Evolutionary conservation across 2,888 invertebrate genomes (phyloP).

Genomic region (Drosophila tripunctata): DNA sequence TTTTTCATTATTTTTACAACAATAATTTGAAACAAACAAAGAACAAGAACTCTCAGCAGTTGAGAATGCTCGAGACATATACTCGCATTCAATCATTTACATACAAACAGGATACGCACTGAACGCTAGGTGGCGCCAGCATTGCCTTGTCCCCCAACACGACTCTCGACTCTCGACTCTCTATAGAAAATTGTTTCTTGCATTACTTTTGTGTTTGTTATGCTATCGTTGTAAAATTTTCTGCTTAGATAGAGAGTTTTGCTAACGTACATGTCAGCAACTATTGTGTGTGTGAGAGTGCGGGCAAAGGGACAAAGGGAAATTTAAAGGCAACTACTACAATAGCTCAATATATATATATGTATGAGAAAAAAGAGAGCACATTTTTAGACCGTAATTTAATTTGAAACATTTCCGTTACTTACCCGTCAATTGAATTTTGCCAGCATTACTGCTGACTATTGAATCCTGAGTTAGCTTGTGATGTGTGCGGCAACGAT

Average conservation of each 20-base stretch:
- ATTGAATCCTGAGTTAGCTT: constrained; percentile 87
- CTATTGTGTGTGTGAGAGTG: background rate
- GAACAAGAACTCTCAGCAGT: background rate
- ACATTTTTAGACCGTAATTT: no score
- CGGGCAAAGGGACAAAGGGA: background rate
- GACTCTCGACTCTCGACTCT: background rate
- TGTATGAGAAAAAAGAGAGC: no score
- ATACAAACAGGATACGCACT: background rate
- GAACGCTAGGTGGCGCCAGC: constrained; percentile 12
- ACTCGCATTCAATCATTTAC: background rate
- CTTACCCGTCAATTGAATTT: constrained; percentile 86
- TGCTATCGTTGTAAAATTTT: constrained; percentile 9
- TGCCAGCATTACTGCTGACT: constrained; percentile 86
- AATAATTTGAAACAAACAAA: background rate
- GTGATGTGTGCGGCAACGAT: constrained; percentile 87
- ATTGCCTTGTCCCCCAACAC: background rate
- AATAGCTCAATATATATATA: no score
- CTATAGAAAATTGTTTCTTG: constrained; percentile 15
- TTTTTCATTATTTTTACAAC: background rate
- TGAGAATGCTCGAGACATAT: constrained; percentile 2
- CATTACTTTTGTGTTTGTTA: constrained; percentile 15
- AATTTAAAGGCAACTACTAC: background rate
- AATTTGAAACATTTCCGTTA: background rate
- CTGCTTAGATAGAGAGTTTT: constrained; percentile 10
- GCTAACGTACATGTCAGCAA: background rate